A percentile compares a stretch with the other conserved stretches of the same genome.
Conservation (phyloP, 1,140 invertebrate genomes). For the Pseudomyrmex cubaensis region DNA sequence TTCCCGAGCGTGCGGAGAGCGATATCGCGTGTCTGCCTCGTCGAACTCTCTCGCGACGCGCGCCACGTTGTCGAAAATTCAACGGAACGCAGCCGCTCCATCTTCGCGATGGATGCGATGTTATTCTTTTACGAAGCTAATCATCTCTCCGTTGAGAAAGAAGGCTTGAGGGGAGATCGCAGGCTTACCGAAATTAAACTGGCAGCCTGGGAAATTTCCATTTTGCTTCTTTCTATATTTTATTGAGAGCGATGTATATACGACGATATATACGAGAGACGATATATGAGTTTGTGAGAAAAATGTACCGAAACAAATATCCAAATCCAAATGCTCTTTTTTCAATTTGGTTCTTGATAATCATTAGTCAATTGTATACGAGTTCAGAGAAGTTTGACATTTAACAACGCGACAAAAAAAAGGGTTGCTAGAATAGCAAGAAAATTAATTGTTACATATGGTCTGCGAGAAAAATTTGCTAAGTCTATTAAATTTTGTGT, state of each 20-base stretch:
- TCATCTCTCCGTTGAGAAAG: constrained; percentile 16
- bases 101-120: constrained; percentile 16
- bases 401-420: background rate
- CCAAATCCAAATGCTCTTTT: no score
- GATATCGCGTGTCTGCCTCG: constrained; percentile 48
- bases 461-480: no score
- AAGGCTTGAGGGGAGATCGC: background rate
- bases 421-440: no score
- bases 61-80: constrained; percentile 41
- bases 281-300: no score
- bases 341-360: no score
- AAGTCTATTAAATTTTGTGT: no score
- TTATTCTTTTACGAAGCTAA: constrained; percentile 53
- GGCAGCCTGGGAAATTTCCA: background rate
- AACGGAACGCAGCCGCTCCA: constrained; percentile 17
- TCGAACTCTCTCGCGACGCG: background rate
- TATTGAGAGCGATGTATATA: background rate
- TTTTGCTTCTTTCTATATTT: background rate
- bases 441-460: no score
- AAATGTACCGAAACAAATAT: no score
- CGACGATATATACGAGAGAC: no score
- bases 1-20: constrained; percentile 47
- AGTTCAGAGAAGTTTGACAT: constrained; percentile 10
- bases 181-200: constrained; percentile 31
- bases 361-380: background rate